Conservation (phyloP, 2,113 vertebrate genomes). For the Psettodes erumei region DNA sequence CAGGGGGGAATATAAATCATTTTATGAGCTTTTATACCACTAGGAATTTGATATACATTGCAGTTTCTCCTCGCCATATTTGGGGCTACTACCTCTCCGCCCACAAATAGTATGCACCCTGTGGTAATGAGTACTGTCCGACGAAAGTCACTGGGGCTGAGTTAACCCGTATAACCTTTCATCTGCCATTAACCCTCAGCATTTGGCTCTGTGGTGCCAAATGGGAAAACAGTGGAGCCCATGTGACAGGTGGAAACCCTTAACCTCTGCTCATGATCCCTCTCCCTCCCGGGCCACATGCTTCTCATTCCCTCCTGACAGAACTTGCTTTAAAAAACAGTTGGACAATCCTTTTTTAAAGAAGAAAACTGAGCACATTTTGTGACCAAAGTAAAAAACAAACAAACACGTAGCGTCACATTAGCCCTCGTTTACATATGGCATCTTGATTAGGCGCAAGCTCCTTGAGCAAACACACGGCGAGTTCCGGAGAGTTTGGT, state of each 20-base stretch:
- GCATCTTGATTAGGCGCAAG: constrained; percentile 29
- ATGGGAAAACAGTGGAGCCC: constrained; percentile 15
- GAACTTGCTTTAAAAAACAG: background rate
- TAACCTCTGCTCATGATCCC: constrained; percentile 44
- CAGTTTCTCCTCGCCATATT: constrained; percentile 16
- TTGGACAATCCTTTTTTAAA: background rate
- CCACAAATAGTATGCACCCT: constrained; percentile 30
- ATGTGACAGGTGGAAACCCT: constrained; percentile 70
- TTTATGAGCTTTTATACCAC: background rate
- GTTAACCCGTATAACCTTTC: constrained; percentile 45
- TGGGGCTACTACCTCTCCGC: background rate
- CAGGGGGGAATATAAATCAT: background rate
- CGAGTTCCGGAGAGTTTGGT: background rate
- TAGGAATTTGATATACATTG: constrained; percentile 5
- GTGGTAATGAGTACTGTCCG: background rate
- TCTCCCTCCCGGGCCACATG: constrained; percentile 37
- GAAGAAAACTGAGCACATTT: background rate
- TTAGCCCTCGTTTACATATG: background rate
- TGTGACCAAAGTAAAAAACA: background rate
- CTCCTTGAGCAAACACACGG: background rate
- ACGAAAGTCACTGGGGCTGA: background rate
- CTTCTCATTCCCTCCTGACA: constrained; percentile 40
- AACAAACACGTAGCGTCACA: constrained; percentile 33
- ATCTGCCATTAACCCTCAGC: constrained; percentile 20
- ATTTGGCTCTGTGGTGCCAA: constrained; percentile 53